Conservation (phyloP, 2,797 vertebrate genomes). For the Ficedula albicollis region DNA sequence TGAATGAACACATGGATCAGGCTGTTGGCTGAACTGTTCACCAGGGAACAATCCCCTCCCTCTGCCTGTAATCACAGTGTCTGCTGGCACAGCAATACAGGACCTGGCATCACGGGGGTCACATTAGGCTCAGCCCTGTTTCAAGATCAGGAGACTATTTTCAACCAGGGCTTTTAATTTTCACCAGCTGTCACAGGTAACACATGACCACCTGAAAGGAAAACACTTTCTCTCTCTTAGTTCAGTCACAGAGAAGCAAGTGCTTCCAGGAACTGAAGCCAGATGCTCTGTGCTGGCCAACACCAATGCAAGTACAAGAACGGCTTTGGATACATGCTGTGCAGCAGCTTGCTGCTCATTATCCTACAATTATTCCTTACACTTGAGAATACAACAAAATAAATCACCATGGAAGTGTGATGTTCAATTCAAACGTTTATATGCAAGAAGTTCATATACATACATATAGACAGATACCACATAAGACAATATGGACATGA, state of each 20-base stretch:
- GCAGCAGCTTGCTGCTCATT: background rate
- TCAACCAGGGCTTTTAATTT: background rate
- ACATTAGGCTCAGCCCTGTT: background rate
- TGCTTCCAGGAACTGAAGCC: background rate
- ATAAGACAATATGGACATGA: background rate
- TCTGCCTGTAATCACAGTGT: background rate
- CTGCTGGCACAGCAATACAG: background rate
- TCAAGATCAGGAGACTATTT: background rate
- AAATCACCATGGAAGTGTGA: background rate
- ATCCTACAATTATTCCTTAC: background rate
- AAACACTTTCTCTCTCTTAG: background rate
- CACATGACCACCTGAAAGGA: background rate
- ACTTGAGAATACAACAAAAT: background rate
- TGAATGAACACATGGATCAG: background rate
- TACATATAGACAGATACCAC: background rate
- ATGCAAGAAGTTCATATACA: background rate
- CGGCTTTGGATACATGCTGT: background rate
- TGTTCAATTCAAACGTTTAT: background rate
- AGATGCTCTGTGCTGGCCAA: background rate
- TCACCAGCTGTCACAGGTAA: background rate
- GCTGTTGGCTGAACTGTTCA: background rate
- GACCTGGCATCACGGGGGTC: background rate
- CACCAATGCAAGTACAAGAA: background rate
- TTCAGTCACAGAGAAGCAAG: background rate
- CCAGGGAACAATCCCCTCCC: background rate